Evolutionary conservation across 2,888 invertebrate genomes (phyloP), one percentile per base, ranked within the genome.

Genomic region (Anaspis maculata): DNA sequence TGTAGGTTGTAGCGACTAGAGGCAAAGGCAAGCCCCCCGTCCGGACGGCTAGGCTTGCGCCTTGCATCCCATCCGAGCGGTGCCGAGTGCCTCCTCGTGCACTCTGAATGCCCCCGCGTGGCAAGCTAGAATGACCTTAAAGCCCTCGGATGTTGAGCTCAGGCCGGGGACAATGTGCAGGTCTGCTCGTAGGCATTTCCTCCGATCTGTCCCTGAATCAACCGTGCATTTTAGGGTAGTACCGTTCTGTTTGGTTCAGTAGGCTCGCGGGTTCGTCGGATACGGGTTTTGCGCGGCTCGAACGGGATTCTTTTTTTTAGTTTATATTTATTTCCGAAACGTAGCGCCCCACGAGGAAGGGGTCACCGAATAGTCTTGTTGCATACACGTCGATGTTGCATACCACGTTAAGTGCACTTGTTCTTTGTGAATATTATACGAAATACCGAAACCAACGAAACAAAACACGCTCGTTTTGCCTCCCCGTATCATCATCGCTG

Each of bases 1-100:
- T 28, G 19, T 28, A 7, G 37, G 21, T 19, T 19, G 21, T 19
- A n/a, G 21, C n/a, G 21, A n/a, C 6, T 19, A 19, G 6, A n/a
- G 44, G 34, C 43, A 66, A 25, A 12, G 30, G 19, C 23, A 66
- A 69, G 70, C 70, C 70, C 62, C 67, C 69, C 32, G 27, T 27
- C 19, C 13, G 3, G 15, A 6, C 19, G 69, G 69, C 64, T 59
- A 63, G 64, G 68, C 69, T 69, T 67, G 69, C 64, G 67, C 70
- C 68, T 25, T 26, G 25, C 25, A 25, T 14, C 22, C 13, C 10
- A 11, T 21, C 37, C 30, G 33, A 37, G 22, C 19, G 23, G 13
- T 28, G n/a, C 37, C 37, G 37, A 37, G 22, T 16, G 36, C 9
- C n/a, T 15, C 23, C 12, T 36, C 36, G 36, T 32, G 25, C 16